Evolutionary conservation across 2,113 vertebrate genomes (phyloP).

Genomic region (Saguinus midas): DNA sequence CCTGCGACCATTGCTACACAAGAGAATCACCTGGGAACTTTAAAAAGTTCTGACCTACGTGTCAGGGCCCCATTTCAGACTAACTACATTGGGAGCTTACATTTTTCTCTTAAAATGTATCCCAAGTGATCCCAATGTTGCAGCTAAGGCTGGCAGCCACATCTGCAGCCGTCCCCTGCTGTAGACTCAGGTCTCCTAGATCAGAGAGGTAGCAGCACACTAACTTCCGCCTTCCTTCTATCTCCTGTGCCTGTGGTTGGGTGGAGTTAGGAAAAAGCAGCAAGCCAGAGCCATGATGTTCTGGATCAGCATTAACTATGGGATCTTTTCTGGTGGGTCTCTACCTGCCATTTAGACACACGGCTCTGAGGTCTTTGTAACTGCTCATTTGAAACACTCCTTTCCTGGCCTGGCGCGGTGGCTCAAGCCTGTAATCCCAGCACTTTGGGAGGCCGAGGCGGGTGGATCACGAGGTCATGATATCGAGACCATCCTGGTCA

Average conservation of each 20-base stretch:
- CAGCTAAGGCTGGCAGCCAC: accelerated
- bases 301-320: accelerated
- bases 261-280: neutral
- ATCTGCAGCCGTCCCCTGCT: neutral
- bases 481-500: no score
- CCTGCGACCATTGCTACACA: neutral
- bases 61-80: neutral
- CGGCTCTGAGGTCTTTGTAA: neutral
- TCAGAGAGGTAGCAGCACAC: accelerated
- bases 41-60: neutral
- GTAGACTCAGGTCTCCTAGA: no score
- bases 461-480: no score
- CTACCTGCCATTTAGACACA: neutral
- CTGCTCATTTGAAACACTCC: no score
- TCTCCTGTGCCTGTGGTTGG: accelerated
- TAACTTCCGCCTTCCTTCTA: neutral
- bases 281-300: neutral
- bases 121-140: neutral
- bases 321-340: neutral
- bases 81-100: neutral
- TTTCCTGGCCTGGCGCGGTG: no score
- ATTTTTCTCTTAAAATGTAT: neutral
- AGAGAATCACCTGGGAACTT: neutral
- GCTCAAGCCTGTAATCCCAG: no score
- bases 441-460: no score